Evolutionary conservation across 1,140 invertebrate genomes (phyloP).

Genomic region (Psix sp.): DNA sequence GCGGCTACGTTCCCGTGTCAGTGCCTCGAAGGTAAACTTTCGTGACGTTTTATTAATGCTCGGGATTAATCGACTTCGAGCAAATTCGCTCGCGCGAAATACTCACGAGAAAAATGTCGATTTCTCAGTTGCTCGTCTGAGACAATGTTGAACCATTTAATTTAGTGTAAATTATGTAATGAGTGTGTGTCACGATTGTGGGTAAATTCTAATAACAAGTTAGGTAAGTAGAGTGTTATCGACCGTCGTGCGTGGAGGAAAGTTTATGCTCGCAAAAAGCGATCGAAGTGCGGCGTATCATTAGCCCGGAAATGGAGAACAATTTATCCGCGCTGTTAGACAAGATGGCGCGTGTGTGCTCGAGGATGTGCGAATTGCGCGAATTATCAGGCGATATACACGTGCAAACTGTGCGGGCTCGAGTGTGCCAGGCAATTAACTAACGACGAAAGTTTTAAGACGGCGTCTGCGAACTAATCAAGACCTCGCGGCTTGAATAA

Average conservation of each 20-base stretch:
- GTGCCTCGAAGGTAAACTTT: constrained; percentile 20
- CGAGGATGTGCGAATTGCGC: constrained; percentile 54
- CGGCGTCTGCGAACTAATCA: constrained; percentile 68
- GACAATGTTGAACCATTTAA: background rate
- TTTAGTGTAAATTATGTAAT: constrained; percentile 23
- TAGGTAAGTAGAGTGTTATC: constrained; percentile 38
- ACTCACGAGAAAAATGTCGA: constrained; percentile 13
- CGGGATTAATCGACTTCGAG: constrained; percentile 6
- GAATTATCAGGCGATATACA: constrained; percentile 60
- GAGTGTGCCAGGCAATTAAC: constrained; percentile 68
- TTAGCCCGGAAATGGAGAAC: constrained; percentile 44
- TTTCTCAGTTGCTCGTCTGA: constrained; percentile 22
- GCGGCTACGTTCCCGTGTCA: constrained; percentile 19
- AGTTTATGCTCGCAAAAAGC: constrained; percentile 26
- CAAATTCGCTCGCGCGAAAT: background rate
- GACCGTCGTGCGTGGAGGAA: constrained; percentile 17
- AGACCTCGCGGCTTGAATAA: constrained; percentile 67
- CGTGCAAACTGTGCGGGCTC: constrained; percentile 64
- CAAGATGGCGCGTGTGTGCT: constrained; percentile 21
- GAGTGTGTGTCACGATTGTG: constrained; percentile 30
- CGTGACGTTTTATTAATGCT: constrained; percentile 16
- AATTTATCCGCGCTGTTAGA: constrained; percentile 42
- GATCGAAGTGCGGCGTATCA: constrained; percentile 28
- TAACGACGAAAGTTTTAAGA: constrained; percentile 72
- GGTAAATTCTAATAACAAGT: constrained; percentile 1